Conservation (phyloP, 2,113 vertebrate genomes). For the Micronycteris hirsuta region DNA sequence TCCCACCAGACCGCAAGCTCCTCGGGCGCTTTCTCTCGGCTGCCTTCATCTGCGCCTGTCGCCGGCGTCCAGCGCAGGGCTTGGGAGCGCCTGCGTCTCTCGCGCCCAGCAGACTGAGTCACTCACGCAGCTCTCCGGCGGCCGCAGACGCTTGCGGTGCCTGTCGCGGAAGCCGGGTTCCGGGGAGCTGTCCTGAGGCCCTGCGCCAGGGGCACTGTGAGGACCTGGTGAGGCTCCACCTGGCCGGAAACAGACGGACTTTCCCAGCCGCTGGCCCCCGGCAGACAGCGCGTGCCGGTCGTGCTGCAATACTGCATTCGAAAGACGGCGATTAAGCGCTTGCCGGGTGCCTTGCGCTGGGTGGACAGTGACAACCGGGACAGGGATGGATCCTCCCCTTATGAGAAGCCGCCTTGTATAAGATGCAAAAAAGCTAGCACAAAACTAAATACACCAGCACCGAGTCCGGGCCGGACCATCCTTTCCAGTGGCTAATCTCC, state of each 20-base stretch:
- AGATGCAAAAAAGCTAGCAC: background rate
- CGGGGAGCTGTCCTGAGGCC: fast-evolving
- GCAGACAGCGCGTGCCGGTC: background rate
- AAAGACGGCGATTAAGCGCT: background rate
- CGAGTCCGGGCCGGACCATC: background rate
- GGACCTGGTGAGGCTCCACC: background rate
- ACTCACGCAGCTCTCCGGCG: background rate
- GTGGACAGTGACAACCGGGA: background rate
- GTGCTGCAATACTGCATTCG: fast-evolving
- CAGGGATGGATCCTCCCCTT: background rate
- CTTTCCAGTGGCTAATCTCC: background rate
- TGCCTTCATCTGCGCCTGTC: background rate
- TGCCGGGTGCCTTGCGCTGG: background rate
- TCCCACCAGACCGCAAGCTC: background rate
- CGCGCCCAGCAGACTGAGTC: fast-evolving
- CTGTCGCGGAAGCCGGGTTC: background rate
- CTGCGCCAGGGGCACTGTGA: background rate
- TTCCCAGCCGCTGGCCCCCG: background rate
- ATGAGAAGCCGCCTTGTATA: background rate
- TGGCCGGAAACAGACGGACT: background rate
- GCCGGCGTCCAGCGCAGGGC: background rate
- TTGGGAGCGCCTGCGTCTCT: background rate
- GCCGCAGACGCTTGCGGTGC: fast-evolving
- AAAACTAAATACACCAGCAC: background rate
- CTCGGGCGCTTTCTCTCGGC: background rate